These are phyloP conservation scores for Periparus ater DNA, from an alignment of 2,797 vertebrate species.

Conservation along the genomic window DNA sequence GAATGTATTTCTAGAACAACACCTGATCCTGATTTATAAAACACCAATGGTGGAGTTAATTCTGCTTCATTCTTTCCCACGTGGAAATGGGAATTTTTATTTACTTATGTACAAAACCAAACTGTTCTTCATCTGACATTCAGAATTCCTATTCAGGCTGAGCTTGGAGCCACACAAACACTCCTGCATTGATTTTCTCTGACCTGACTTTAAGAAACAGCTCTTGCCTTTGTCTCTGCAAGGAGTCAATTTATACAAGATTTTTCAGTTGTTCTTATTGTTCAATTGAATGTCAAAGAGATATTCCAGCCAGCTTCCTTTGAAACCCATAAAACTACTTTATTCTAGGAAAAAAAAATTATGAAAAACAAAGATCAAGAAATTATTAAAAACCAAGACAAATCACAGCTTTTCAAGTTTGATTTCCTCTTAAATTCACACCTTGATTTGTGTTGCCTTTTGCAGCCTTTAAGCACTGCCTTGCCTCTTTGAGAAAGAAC, in stretches of 20 bases:
- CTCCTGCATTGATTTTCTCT: not conserved
- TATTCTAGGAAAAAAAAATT: not conserved
- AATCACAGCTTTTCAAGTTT: not conserved
- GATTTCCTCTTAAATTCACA: not conserved
- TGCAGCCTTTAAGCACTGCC: not conserved
- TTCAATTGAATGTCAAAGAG: not conserved
- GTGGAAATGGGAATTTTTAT: not conserved
- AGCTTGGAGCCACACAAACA: not conserved
- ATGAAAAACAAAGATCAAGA: not conserved
- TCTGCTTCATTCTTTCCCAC: not conserved
- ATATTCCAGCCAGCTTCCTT: not conserved
- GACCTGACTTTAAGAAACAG: not conserved
- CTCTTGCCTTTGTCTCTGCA: not conserved
- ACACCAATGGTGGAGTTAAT: not conserved
- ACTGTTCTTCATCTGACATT: not conserved
- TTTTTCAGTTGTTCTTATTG: not conserved
- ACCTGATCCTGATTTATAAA: not conserved
- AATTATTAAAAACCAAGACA: not conserved
- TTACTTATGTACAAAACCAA: not conserved
- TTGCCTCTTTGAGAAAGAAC: not conserved
- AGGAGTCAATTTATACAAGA: not conserved
- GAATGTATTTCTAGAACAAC: not conserved
- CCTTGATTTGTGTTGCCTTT: not conserved
- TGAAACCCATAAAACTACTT: not conserved
- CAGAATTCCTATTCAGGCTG: not conserved